Evolutionary conservation across 2,797 vertebrate species (phyloP).

Genomic region (Dromococcyx pavoninus): DNA sequence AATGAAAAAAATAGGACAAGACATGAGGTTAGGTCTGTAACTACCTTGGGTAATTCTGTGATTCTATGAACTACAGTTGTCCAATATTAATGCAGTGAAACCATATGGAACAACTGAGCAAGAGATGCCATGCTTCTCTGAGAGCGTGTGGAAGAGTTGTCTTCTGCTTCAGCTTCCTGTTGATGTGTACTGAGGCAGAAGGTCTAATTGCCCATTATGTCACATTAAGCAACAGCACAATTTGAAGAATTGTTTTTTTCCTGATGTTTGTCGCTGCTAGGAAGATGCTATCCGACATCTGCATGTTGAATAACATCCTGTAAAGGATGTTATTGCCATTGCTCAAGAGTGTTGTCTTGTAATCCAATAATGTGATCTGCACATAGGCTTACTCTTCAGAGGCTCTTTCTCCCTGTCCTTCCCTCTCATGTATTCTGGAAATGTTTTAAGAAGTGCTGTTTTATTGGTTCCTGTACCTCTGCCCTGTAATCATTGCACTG

Average conservation of each 20-base stretch:
- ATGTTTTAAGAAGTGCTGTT: not conserved
- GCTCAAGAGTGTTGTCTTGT: not conserved
- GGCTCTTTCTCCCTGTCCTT: not conserved
- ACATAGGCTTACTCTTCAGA: not conserved
- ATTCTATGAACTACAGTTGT: not conserved
- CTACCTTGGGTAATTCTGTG: too few relatives aligned
- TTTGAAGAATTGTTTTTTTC: not conserved
- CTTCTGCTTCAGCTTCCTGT: not conserved
- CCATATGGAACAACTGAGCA: rapidly evolving
- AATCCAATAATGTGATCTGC: not conserved
- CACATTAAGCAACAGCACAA: not conserved
- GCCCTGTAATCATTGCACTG: not conserved
- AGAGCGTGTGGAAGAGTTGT: not conserved
- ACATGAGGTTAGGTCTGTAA: not conserved
- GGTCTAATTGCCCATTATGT: not conserved
- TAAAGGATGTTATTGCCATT: not conserved
- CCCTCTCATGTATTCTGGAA: not conserved
- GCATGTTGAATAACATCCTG: not conserved
- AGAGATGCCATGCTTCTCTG: not conserved
- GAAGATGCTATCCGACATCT: not conserved
- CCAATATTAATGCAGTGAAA: not conserved
- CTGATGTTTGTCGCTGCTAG: not conserved
- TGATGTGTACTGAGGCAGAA: not conserved
- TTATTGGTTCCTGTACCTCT: not conserved
- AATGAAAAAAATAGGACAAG: not conserved